Conservation (phyloP, 2,888 invertebrate species). For the Cabera pusaria region DNA sequence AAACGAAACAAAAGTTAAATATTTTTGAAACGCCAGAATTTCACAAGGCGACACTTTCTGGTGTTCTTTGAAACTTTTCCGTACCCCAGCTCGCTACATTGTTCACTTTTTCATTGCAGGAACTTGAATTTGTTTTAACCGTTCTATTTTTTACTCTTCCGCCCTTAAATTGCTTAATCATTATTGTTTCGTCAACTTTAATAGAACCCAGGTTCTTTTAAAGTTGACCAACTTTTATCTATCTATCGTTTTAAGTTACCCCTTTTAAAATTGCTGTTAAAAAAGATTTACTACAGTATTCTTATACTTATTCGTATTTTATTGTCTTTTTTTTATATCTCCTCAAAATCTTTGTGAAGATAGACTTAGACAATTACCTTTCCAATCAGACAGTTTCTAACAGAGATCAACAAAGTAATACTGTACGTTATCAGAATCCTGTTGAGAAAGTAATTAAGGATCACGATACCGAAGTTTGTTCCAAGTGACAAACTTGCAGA, state of each 20-base stretch:
- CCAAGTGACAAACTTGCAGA: constrained; percentile 64
- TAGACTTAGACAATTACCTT: too few species aligned
- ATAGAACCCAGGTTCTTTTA: too few species aligned
- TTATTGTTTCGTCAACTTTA: too few species aligned
- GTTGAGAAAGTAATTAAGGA: constrained; percentile 57
- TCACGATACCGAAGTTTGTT: constrained; percentile 59
- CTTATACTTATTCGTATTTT: too few species aligned
- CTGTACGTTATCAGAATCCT: constrained; percentile 40
- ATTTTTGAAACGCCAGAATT: constrained; percentile 12
- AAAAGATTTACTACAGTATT: too few species aligned
- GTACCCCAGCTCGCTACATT: constrained; percentile 3
- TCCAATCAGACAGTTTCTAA: too few species aligned
- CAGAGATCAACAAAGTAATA: constrained; percentile 16
- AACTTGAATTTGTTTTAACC: constrained; percentile 1
- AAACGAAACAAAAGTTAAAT: constrained; percentile 4
- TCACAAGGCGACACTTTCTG: constrained; percentile 11
- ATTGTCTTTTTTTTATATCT: too few species aligned
- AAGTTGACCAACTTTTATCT: too few species aligned
- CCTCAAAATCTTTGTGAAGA: too few species aligned
- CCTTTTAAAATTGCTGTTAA: too few species aligned
- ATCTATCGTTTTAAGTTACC: too few species aligned
- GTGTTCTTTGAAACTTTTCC: constrained; percentile 14
- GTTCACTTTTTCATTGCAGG: constrained; percentile 11
- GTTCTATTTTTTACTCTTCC: constrained; percentile 6
- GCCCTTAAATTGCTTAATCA: too few species aligned